Base-by-base conservation (phyloP, 2,113 vertebrate species). In the Nannospalax galili region DNA sequence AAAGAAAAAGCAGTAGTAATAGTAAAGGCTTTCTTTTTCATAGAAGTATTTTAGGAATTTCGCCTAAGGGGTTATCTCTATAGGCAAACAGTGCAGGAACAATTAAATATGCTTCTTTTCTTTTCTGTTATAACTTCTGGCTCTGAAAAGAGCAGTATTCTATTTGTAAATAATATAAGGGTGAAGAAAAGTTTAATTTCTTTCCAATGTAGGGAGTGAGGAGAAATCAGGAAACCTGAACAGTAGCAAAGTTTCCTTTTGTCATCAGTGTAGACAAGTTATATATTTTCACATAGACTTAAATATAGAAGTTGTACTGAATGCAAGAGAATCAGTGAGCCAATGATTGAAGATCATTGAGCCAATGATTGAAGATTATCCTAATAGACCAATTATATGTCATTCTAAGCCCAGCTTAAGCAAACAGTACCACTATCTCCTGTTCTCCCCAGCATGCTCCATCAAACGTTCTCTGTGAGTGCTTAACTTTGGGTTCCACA, bases 131-230 rank as follows among this genome's bases (percentile, higher is more conserved):
- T 11, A 75, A 17, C 28, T 60, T 81, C 64, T 79, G 56, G 1
- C 52, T 95, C 82, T 86, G 86, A 91, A 89, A 65, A 79, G 35
- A 62, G 37, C 16, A 42, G 15, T 5, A 19, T 19, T 65, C 22
- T 89, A 28, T 89, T 88, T 91, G 15, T 15, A 72, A 88, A 64
- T 91, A 78, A 82, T 65, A 82, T 14, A 92, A 91, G 16, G 42
- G 40, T 84, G 62, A 40, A 48, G 45, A 48, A 79, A 80, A 56
- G 4, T 65, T 60, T 20, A 42, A 14, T 94, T 2, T 1, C 19
- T 78, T 91, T 67, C 10, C 11, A 81, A 7, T 30, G 7, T 37
- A 9, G 12, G 1, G 30, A 3, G 0, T 42, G 2, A 9, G 17
- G 35, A 42, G 1, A 62, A 26, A 28, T 26, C 37, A 86, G 12